These are phyloP conservation scores for Aphelinus certus DNA, from an alignment of 1,140 invertebrate species.

Conservation along the genomic window DNA sequence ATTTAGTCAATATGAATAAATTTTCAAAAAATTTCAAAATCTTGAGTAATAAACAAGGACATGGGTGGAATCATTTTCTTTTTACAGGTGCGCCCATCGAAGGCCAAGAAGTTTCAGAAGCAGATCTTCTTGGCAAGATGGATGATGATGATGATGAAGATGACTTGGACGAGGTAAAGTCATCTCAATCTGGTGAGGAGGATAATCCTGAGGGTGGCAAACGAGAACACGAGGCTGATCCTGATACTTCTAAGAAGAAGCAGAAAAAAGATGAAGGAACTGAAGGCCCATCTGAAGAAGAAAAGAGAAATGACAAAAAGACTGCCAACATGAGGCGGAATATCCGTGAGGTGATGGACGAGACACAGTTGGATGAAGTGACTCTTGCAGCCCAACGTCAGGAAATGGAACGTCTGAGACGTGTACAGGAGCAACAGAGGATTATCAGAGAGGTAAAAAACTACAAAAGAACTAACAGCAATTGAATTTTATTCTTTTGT, in stretches of 20 bases:
- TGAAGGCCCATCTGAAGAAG: constrained; percentile 55
- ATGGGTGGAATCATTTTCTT: neutral
- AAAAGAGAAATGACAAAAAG: constrained; percentile 69
- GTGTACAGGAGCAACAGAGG: constrained; percentile 86
- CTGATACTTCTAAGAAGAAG: constrained; percentile 55
- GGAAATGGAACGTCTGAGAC: constrained; percentile 85
- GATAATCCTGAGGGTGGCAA: constrained; percentile 50
- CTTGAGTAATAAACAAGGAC: neutral
- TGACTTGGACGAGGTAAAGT: constrained; percentile 53
- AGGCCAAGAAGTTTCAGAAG: constrained; percentile 62
- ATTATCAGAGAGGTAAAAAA: constrained; percentile 80
- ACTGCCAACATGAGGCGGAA: constrained; percentile 80
- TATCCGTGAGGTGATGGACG: constrained; percentile 91
- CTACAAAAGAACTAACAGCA: constrained; percentile 67
- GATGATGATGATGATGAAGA: constrained; percentile 59
- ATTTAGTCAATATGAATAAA: no score
- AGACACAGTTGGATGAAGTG: constrained; percentile 89
- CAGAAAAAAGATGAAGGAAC: constrained; percentile 56
- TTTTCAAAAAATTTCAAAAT: no score
- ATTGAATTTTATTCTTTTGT: neutral
- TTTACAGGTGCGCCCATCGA: constrained; percentile 59
- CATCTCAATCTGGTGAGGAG: constrained; percentile 52
- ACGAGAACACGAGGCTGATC: constrained; percentile 54
- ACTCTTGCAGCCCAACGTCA: constrained; percentile 92
- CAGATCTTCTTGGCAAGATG: constrained; percentile 59